Conservation (phyloP, 2,888 invertebrate species). For the Heliconius erato region DNA sequence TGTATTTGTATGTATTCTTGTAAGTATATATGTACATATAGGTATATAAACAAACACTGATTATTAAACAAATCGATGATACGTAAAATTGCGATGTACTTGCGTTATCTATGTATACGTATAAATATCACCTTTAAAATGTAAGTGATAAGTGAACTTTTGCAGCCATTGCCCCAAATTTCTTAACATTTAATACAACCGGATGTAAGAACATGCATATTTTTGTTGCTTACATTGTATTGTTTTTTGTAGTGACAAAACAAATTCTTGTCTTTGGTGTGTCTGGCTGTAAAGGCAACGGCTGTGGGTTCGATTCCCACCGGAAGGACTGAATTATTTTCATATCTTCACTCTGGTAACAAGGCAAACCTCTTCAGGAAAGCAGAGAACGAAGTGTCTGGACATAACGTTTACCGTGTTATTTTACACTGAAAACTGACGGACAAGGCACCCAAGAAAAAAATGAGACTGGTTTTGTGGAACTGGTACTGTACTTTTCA, state of each 20-base stretch:
- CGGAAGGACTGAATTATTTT: too few relatives aligned
- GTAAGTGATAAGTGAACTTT: neutral
- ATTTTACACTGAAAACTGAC: neutral
- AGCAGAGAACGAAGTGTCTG: too few relatives aligned
- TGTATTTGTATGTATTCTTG: too few relatives aligned
- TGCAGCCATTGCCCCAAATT: constrained; percentile 3
- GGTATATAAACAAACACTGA: constrained; percentile 16
- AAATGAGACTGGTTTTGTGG: constrained; percentile 11
- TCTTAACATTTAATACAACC: constrained; percentile 13
- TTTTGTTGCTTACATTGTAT: neutral
- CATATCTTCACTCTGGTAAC: too few relatives aligned
- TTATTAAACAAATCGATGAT: constrained; percentile 24
- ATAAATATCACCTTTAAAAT: constrained; percentile 15
- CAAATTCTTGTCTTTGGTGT: neutral
- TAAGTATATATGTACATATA: neutral
- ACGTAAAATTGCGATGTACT: constrained; percentile 18
- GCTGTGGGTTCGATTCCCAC: too few relatives aligned
- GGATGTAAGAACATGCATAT: constrained; percentile 15
- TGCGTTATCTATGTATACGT: neutral
- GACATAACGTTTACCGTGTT: too few relatives aligned
- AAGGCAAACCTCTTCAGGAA: too few relatives aligned
- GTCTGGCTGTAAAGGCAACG: too few relatives aligned
- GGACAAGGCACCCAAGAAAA: neutral
- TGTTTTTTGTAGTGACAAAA: constrained; percentile 9
- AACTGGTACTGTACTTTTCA: neutral